phyloP scores from a whole-genome alignment of 2,113 vertebrate genomes.

The Parus major region DNA sequence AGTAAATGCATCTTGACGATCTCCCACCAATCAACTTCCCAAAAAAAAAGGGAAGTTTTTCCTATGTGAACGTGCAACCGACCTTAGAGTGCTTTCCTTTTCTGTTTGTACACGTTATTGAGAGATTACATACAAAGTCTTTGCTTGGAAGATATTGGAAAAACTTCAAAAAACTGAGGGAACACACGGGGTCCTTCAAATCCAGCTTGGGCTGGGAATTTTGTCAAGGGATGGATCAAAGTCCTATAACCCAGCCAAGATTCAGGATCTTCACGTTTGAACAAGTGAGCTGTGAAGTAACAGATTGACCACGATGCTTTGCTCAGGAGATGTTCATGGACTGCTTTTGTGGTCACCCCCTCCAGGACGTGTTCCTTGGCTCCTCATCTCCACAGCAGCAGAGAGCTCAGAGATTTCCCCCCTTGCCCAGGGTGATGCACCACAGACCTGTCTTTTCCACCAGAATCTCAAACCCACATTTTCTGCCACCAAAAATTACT shows the following conservation, averaged over 20 bases:
- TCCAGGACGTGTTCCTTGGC: background rate
- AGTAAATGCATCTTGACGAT: background rate
- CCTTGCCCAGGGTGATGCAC: background rate
- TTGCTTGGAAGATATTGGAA: background rate
- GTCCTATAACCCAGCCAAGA: background rate
- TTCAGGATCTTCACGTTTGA: background rate
- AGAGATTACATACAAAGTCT: background rate
- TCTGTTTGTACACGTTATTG: background rate
- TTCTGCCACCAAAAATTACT: background rate
- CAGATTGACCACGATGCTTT: rapidly evolving
- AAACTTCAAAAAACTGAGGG: background rate
- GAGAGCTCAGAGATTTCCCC: background rate
- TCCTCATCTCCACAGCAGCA: background rate
- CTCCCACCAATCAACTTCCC: background rate
- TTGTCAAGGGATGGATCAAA: background rate
- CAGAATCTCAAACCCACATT: background rate
- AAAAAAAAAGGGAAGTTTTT: background rate
- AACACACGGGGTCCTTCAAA: background rate
- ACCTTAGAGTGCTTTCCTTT: background rate
- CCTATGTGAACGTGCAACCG: background rate
- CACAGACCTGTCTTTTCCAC: background rate
- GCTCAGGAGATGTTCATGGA: background rate
- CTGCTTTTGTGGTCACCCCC: background rate
- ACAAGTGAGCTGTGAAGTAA: background rate
- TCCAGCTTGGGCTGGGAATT: background rate